Conservation (phyloP, 2,888 invertebrate genomes). For the Eilema caniola region DNA sequence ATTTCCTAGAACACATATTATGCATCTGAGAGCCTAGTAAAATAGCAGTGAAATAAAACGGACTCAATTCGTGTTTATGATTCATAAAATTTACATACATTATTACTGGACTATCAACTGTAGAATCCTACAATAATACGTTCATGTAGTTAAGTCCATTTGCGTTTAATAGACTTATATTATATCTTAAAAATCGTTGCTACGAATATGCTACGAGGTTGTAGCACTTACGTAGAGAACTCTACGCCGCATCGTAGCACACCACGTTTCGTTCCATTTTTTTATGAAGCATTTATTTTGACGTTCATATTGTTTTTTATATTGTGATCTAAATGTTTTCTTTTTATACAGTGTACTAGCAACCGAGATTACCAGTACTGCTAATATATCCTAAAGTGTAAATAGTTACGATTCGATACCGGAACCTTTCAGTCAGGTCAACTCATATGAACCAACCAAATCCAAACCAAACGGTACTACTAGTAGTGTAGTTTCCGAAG, state of each 20-base stretch:
- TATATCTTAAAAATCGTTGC: slow-evolving; percentile 45
- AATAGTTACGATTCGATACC: too few relatives aligned
- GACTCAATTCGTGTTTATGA: slow-evolving; percentile 25
- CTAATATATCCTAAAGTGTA: too few relatives aligned
- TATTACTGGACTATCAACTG: slow-evolving; percentile 46
- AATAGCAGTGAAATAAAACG: slow-evolving; percentile 15
- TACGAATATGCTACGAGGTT: slow-evolving; percentile 29
- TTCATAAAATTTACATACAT: slow-evolving; percentile 42
- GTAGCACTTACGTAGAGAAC: slow-evolving; percentile 29
- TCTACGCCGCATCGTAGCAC: slow-evolving; percentile 1
- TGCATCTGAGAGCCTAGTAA: not conserved
- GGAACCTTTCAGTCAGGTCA: too few relatives aligned
- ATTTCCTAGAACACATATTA: slow-evolving; percentile 8
- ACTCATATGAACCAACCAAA: too few relatives aligned
- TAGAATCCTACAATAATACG: slow-evolving; percentile 56
- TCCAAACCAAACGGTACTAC: too few relatives aligned
- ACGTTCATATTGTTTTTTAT: too few relatives aligned
- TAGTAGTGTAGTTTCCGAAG: too few relatives aligned
- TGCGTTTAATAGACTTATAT: slow-evolving; percentile 55
- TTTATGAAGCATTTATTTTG: too few relatives aligned
- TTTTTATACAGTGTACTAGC: too few relatives aligned
- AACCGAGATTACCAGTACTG: too few relatives aligned
- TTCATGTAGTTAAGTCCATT: slow-evolving; percentile 58
- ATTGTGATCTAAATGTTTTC: too few relatives aligned
- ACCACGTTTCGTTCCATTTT: not conserved